These are phyloP conservation scores for Eleginops maclovinus DNA, from an alignment of 2,113 vertebrate genomes.

Conservation along the genomic window DNA sequence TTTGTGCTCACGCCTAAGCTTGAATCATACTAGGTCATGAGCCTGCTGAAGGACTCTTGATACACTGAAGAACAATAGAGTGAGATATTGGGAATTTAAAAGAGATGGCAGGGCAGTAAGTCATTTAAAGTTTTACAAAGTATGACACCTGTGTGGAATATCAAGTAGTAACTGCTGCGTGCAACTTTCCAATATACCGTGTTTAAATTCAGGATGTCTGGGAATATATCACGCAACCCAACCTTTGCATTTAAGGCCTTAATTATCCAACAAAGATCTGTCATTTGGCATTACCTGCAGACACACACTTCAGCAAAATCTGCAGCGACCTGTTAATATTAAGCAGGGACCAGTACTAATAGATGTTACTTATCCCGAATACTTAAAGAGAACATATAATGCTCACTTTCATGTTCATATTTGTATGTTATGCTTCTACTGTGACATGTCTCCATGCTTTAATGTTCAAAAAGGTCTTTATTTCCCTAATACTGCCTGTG, in stretches of 20 bases:
- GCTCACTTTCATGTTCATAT: no score
- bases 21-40: conserved; percentile 57
- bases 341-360: conserved; percentile 48
- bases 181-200: conserved; percentile 28
- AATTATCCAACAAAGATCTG: conserved; percentile 65
- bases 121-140: conserved; percentile 82
- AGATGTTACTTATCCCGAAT: conserved; percentile 37
- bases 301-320: conserved; percentile 44
- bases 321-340: conserved; percentile 37
- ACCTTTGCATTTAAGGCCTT: conserved; percentile 59
- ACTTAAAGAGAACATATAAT: no score
- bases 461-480: no score
- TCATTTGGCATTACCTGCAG: conserved; percentile 57
- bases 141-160: conserved; percentile 74
- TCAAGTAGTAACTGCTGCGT: conserved; percentile 55
- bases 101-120: conserved; percentile 71
- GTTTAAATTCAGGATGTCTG: conserved; percentile 43
- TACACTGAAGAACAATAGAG: conserved; percentile 77
- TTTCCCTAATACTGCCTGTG: no score
- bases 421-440: no score
- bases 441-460: no score
- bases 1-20: conserved; percentile 62
- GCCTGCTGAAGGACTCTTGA: conserved; percentile 72
- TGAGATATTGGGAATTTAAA: conserved; percentile 75
- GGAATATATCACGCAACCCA: conserved; percentile 18